Conservation (phyloP, 2,113 vertebrate species). For the Daboia siamensis region DNA sequence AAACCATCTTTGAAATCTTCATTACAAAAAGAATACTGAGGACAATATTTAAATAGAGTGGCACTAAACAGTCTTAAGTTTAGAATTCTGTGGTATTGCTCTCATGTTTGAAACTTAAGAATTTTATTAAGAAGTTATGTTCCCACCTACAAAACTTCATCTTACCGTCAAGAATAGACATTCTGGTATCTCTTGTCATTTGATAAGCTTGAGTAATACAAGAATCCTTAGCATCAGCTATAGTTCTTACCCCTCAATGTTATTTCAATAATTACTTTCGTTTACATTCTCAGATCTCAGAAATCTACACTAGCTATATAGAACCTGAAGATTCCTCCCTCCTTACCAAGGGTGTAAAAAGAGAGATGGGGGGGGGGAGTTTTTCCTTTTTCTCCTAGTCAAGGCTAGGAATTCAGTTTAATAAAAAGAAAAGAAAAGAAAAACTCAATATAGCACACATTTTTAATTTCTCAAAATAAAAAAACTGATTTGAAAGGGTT, state of each 20-base stretch:
- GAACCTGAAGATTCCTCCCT: neutral
- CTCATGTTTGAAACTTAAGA: neutral
- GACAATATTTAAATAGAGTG: neutral
- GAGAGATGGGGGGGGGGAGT: neutral
- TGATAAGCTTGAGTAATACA: neutral
- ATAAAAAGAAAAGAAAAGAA: neutral
- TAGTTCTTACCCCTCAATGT: neutral
- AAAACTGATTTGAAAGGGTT: neutral
- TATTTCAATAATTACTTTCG: constrained; percentile 1
- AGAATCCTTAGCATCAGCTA: neutral
- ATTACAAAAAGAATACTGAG: neutral
- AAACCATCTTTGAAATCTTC: neutral
- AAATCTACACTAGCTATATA: neutral
- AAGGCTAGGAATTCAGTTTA: neutral
- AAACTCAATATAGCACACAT: neutral
- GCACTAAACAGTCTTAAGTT: neutral
- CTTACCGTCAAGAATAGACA: neutral
- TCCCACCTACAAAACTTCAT: neutral
- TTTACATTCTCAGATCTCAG: constrained; percentile 1
- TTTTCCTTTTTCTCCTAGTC: constrained; percentile 12
- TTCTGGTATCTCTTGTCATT: neutral
- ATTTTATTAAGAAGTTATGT: neutral
- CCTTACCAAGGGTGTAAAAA: constrained; percentile 8
- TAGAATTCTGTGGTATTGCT: neutral
- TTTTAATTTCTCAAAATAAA: constrained; percentile 24